These are phyloP conservation scores for Rhinella marina DNA, from an alignment of 2,797 vertebrate species.

Conservation along the genomic window DNA sequence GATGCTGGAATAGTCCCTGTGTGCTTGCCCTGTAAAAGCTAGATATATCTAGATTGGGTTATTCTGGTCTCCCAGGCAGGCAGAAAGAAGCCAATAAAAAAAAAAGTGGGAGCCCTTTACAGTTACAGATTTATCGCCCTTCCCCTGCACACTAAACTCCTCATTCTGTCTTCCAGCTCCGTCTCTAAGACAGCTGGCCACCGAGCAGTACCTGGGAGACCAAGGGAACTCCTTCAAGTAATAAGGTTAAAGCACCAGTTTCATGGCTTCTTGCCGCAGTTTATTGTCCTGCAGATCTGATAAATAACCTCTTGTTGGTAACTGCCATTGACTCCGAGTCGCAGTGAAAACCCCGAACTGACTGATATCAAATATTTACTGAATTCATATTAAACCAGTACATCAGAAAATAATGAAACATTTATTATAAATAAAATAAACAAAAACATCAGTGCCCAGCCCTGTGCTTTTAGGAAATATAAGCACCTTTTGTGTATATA, in stretches of 20 bases:
- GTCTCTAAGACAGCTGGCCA: constrained; percentile 37
- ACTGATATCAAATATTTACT: constrained; percentile 18
- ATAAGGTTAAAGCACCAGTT: constrained; percentile 37
- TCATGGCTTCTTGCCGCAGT: constrained; percentile 40
- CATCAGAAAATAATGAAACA: constrained; percentile 7
- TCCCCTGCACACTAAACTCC: constrained; percentile 48
- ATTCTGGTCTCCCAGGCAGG: constrained; percentile 62
- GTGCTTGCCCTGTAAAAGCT: constrained; percentile 69
- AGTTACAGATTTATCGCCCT: constrained; percentile 64
- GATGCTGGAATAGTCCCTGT: constrained; percentile 62
- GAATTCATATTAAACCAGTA: neutral
- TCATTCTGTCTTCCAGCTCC: constrained; percentile 25
- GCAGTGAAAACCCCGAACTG: neutral
- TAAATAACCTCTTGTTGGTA: constrained; percentile 27
- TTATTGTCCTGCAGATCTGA: constrained; percentile 55
- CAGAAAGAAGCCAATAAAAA: constrained; percentile 62
- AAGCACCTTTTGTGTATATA: neutral
- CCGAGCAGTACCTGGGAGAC: constrained; percentile 12
- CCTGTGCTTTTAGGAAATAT: neutral
- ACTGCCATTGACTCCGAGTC: neutral
- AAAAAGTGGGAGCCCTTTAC: constrained; percentile 63
- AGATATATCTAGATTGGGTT: constrained; percentile 70
- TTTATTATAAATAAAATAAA: too few relatives aligned
- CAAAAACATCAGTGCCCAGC: too few relatives aligned
- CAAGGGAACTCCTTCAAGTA: constrained; percentile 29